These are phyloP conservation scores for Cichladusa arquata DNA, from an alignment of 2,113 vertebrate genomes.

Conservation along the genomic window DNA sequence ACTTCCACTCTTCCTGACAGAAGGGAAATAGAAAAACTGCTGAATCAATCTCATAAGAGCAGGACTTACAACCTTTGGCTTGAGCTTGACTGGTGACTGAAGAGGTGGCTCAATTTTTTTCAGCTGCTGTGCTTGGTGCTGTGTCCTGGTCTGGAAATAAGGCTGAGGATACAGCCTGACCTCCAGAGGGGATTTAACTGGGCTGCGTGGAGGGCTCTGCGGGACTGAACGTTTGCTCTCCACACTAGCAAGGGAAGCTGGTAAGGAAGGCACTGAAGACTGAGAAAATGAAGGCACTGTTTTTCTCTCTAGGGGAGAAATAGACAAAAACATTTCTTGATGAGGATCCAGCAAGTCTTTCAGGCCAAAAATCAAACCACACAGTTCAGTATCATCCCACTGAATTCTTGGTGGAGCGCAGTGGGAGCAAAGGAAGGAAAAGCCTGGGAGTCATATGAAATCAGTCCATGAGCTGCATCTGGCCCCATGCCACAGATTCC, in stretches of 20 bases:
- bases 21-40: background rate
- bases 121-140: constrained; percentile 75
- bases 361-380: background rate
- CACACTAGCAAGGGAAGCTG: constrained; percentile 69
- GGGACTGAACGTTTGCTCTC: constrained; percentile 77
- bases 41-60: background rate
- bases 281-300: constrained; percentile 90
- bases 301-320: constrained; percentile 85
- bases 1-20: background rate
- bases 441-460: background rate
- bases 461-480: background rate
- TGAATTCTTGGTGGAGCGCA: background rate
- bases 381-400: background rate
- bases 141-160: constrained; percentile 75
- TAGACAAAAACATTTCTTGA: background rate
- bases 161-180: constrained; percentile 81
- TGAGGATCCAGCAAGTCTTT: background rate
- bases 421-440: background rate
- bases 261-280: constrained; percentile 90
- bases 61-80: constrained; percentile 83
- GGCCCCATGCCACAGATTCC: background rate
- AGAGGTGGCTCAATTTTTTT: constrained; percentile 72
- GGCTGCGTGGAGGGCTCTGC: constrained; percentile 82
- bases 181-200: constrained; percentile 75
- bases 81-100: constrained; percentile 72